phyloP scores from a whole-genome alignment of 2,797 vertebrate species.

The Cynodonichthys magdalenae region DNA sequence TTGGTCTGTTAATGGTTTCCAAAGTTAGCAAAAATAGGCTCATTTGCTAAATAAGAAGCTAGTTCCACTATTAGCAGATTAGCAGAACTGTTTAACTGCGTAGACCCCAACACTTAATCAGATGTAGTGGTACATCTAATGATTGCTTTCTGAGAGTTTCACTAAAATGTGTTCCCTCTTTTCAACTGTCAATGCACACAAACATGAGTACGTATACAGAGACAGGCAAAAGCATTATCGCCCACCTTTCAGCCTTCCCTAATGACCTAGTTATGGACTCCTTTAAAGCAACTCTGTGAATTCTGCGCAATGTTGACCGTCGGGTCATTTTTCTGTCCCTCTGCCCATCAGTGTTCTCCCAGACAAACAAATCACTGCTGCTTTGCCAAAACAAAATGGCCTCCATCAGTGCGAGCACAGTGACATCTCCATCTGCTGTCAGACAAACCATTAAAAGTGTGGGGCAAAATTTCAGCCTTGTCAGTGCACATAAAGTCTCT shows the following conservation, averaged over 20 bases:
- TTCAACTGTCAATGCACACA: too few relatives aligned
- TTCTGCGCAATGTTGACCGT: constrained; percentile 72
- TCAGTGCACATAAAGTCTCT: constrained; percentile 82
- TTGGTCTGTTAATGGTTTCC: too few relatives aligned
- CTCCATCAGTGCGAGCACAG: constrained; percentile 65
- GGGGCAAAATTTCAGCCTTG: constrained; percentile 80
- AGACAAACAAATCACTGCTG: constrained; percentile 73
- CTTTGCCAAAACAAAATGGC: constrained; percentile 79
- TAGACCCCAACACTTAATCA: too few relatives aligned
- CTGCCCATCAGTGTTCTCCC: constrained; percentile 65
- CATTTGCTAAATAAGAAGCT: too few relatives aligned
- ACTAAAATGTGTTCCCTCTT: too few relatives aligned
- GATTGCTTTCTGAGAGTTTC: too few relatives aligned
- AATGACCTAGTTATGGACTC: constrained; percentile 42
- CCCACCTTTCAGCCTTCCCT: constrained; percentile 11
- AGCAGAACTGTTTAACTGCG: too few relatives aligned
- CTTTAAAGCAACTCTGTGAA: constrained; percentile 52
- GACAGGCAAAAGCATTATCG: neutral
- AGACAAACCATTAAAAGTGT: constrained; percentile 82
- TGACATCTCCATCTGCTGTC: constrained; percentile 82
- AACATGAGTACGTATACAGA: neutral
- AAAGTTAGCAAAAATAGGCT: too few relatives aligned
- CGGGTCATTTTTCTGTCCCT: constrained; percentile 64
- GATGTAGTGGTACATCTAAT: too few relatives aligned
- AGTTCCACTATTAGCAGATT: too few relatives aligned